Evolutionary conservation across 2,113 vertebrate genomes (phyloP), one percentile per base, ranked within the genome.

Genomic region (Heterotilapia buettikoferi): DNA sequence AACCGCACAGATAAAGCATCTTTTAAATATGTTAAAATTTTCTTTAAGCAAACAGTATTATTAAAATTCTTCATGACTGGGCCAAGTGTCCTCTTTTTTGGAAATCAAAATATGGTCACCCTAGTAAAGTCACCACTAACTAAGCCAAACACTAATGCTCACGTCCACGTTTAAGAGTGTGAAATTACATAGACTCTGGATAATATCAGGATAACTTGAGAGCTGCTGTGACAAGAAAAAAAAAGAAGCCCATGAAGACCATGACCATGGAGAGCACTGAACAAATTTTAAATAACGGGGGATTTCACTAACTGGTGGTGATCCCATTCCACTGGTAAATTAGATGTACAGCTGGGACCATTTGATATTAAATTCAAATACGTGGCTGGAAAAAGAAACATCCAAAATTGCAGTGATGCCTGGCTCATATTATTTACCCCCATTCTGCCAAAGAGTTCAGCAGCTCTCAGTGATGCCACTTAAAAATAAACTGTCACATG

Each of bases 401-500:
- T 86, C 19, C 76, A 89, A 80, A 54, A 80, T 73, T 56, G 83
- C 73, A 89, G 83, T 59, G 45, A 84, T 57, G 84, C 45, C 36
- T 57, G 57, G 73, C 76, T 91, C 47, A 81, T 52, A 87, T 83
- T 84, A 82, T 86, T 93, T 80, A 84, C 82, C 84, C 82, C 83
- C 86, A 92, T 91, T 94, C 84, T 89, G 87, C 89, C 87, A 92
- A 86, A 59, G 57, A 90, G 82, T 84, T 85, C 66, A 86, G 66
- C 85, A 83, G 82, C 82, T 87, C 53, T 19, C 29, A 88, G 85
- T 31, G 29, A 89, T 63, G 61, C 53, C 84, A 90, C 85, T 94
- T 92, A 92, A 91, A 94, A 90, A 92, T 91, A 92, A 92, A 88
- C 88, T 82, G 86, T 91, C 85, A 93, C 90, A 86, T 93, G 88